Percentiles rank a stretch among this genome's conserved stretches.
Conservation (phyloP, 2,797 vertebrate species). For the Macropodus opercularis region DNA sequence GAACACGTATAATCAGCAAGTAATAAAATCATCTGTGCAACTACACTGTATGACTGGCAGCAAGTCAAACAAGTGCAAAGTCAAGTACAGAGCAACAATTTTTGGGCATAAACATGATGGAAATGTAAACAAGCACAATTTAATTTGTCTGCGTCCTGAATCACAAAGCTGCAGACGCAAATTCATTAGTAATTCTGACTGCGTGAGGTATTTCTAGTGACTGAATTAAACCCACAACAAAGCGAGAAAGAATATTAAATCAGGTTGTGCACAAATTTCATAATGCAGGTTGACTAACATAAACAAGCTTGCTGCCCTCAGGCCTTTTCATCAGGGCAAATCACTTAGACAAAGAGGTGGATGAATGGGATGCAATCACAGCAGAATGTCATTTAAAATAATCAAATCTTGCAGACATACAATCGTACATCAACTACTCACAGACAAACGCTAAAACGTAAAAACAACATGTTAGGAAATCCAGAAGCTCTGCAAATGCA, state of each 20-base stretch:
- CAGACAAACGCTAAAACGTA: not conserved
- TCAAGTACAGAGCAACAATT: not conserved
- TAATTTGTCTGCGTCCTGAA: slow-evolving; percentile 5
- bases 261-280: not conserved
- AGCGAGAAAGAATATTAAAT: not conserved
- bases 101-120: not conserved
- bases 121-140: not conserved
- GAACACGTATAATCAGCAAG: no score
- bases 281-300: no score
- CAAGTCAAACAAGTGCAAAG: no score
- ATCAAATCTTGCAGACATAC: not conserved
- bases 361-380: not conserved
- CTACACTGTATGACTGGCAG: no score
- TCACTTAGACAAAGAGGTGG: not conserved
- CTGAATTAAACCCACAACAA: not conserved
- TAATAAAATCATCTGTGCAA: no score
- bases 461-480: not conserved
- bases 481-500: not conserved
- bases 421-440: not conserved
- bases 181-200: not conserved
- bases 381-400: not conserved
- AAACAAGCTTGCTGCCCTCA: not conserved
- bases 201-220: not conserved
- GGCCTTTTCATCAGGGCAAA: not conserved
- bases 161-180: not conserved